Evolutionary conservation across 2,797 vertebrate species (phyloP).

Genomic region (Girardinus metallicus): DNA sequence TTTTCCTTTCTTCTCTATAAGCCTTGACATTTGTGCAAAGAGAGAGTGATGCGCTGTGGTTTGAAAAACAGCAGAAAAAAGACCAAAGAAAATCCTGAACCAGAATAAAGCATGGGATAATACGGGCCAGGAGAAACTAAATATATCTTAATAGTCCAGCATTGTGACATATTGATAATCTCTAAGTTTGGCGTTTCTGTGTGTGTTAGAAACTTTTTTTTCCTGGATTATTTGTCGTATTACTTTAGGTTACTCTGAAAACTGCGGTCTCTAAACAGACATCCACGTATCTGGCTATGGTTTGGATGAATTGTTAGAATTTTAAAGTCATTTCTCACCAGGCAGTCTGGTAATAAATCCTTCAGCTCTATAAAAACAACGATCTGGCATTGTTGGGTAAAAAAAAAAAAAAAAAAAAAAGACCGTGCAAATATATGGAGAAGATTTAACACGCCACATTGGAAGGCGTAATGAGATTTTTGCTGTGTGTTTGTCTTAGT

Average conservation of each 20-base stretch:
- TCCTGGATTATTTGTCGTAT: conserved; percentile 15
- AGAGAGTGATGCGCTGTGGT: conserved; percentile 38
- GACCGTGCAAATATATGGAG: not conserved
- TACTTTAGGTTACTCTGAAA: not conserved
- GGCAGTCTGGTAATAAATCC: conserved; percentile 20
- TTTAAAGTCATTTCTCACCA: not conserved
- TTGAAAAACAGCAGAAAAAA: not conserved
- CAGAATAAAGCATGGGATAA: conserved; percentile 9
- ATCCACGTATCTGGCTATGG: not conserved
- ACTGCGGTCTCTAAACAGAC: not conserved
- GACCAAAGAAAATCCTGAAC: conserved; percentile 7
- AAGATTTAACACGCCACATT: conserved; percentile 1
- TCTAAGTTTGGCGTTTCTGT: conserved; percentile 1
- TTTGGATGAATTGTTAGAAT: not conserved
- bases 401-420: not conserved
- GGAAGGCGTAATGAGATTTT: conserved; percentile 11
- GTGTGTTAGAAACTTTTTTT: not conserved
- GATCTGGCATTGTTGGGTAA: not conserved
- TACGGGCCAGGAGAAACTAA: not conserved
- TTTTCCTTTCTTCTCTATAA: conserved; percentile 47
- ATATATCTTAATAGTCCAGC: conserved; percentile 1
- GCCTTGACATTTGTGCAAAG: conserved; percentile 50
- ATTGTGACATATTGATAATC: conserved; percentile 20
- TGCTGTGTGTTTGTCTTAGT: conserved; percentile 36
- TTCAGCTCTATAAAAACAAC: conserved; percentile 15